These are phyloP conservation scores for Phylloscopus trochiloides DNA, from an alignment of 2,113 vertebrate genomes.

Conservation along the genomic window DNA sequence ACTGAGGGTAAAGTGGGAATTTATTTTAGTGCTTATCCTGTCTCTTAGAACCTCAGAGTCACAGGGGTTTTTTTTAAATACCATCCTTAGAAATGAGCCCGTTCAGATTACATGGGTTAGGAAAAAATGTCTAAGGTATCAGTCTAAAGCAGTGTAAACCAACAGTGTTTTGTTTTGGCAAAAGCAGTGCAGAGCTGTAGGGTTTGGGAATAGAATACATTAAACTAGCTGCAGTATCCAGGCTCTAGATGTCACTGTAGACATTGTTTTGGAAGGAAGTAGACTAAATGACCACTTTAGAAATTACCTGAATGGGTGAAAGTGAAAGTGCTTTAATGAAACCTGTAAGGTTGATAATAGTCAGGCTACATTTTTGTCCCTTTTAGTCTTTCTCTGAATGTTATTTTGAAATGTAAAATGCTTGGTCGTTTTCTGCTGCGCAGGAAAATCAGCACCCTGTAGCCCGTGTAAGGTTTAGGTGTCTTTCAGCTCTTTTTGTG, in stretches of 20 bases:
- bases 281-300: background rate
- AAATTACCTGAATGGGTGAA: background rate
- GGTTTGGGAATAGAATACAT: background rate
- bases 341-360: background rate
- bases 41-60: background rate
- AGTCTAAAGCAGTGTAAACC: background rate
- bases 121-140: background rate
- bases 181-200: background rate
- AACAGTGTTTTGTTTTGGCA: background rate
- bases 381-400: background rate
- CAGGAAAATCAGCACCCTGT: background rate
- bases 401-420: background rate
- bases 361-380: background rate
- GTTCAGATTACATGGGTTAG: background rate
- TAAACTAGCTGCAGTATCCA: background rate
- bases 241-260: constrained; percentile 60
- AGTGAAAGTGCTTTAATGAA: background rate
- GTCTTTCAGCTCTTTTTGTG: background rate
- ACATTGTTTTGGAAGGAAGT: background rate
- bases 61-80: background rate
- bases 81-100: background rate
- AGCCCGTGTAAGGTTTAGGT: background rate
- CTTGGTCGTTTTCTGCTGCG: background rate
- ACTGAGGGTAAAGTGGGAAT: background rate
- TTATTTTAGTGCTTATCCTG: background rate